Evolutionary conservation across 1,140 invertebrate species (phyloP), one percentile per base, ranked within the genome.

Genomic region (Whitmania pigra): DNA sequence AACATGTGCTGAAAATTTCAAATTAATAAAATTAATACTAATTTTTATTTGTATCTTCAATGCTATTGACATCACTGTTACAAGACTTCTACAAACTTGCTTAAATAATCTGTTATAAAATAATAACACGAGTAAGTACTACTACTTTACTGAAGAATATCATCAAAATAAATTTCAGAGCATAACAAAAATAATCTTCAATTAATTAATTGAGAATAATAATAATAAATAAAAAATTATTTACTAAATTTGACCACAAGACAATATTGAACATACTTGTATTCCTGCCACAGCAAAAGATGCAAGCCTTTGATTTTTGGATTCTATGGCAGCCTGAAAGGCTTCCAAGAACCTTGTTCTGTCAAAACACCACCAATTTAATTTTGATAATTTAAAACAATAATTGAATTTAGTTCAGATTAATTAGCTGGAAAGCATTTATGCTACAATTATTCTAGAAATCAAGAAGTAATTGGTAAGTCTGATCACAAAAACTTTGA

Each of bases 311-410:
- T 88, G 89, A 75, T 88, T 86, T 81, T 90, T 91, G 63, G 88
- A 91, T 81, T 94, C 91, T 69, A 95, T 80, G n/a, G 91, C 89
- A 76, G 90, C 82, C 81, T 91, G 90, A 76, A 94, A 84, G 13
- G 90, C 88, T 74, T 88, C 84, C 76, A 94, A 87, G 82, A 90
- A 93, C 76, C 88, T 88, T 71, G 89, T 87, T 78, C 82, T 77
- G 73, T 40, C 43, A 49, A 11, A 49, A 49, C 5, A 11, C 43
- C 43, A 49, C 15, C 11, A 77, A 49, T 13, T n/a, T 13, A 63
- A 25, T 63, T 60, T 13, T 18, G 11, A 63, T 63, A 6, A n/a
- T 63, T 63, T 18, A 63, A 63, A 63, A 13, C 20, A 63, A 1
- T 20, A 63, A 25, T 4, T 57, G 25, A 57, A 57, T 9, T 20